Conservation (phyloP, 35 echinoderm and acorn worm species). For the Eucidaris tribuloides region DNA sequence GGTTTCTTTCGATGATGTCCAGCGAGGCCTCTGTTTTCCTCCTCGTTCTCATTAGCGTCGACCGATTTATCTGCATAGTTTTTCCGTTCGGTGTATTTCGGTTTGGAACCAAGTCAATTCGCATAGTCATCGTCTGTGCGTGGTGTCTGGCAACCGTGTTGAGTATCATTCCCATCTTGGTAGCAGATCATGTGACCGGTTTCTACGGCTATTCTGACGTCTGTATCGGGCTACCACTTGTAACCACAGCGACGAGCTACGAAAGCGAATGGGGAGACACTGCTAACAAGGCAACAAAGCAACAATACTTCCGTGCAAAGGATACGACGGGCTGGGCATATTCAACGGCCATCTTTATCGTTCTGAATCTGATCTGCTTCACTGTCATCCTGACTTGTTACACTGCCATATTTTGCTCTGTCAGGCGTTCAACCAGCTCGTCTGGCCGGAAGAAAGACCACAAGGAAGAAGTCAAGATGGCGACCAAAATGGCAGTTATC, state of each 20-base stretch:
- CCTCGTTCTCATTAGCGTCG: slow-evolving; percentile 54
- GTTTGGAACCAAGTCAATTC: slow-evolving; percentile 1
- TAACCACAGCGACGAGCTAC: slow-evolving; percentile 10
- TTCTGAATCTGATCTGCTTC: slow-evolving; percentile 48
- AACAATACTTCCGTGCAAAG: not conserved
- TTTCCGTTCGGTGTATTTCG: slow-evolving; percentile 55
- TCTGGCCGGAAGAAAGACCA: slow-evolving; percentile 27
- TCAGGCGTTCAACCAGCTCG: not conserved
- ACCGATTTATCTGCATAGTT: slow-evolving; percentile 59
- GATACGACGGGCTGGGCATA: slow-evolving; percentile 40
- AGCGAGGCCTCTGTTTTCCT: slow-evolving; percentile 59
- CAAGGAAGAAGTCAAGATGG: slow-evolving; percentile 72
- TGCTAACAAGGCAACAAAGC: not conserved
- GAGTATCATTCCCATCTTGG: slow-evolving; percentile 18
- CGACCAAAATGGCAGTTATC: slow-evolving; percentile 73
- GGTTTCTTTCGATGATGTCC: slow-evolving; percentile 39
- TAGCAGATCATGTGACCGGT: not conserved
- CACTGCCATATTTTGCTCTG: slow-evolving; percentile 37
- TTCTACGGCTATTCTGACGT: slow-evolving; percentile 63
- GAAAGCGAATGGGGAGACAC: not conserved
- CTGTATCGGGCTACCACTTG: slow-evolving; percentile 47
- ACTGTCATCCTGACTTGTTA: slow-evolving; percentile 30
- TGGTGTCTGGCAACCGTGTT: slow-evolving; percentile 29
- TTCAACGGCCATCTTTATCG: slow-evolving; percentile 44
- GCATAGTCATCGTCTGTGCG: not conserved